Evolutionary conservation across 2,113 vertebrate species (phyloP).

Genomic region (Ahaetulla prasina): DNA sequence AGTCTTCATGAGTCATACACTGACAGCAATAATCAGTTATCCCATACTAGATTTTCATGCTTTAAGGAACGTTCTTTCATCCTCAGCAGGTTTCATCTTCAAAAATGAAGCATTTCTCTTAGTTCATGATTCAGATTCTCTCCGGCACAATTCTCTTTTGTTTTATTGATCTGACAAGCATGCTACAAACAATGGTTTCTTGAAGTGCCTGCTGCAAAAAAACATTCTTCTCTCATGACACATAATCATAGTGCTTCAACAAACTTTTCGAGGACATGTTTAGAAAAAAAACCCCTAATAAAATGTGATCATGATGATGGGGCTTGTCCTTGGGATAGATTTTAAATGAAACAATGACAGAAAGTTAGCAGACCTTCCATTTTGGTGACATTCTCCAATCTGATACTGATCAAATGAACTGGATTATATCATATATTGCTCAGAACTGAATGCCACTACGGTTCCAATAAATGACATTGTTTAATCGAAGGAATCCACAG

Average conservation of each 20-base stretch:
- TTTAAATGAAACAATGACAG: background rate
- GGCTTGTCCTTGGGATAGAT: background rate
- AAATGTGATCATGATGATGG: background rate
- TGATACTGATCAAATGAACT: background rate
- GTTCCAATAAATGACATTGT: background rate
- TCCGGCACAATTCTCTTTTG: background rate
- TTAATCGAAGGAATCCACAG: background rate
- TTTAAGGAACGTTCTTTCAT: background rate
- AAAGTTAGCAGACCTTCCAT: background rate
- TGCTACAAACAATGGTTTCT: background rate
- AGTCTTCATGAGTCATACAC: background rate
- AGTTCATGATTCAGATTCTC: background rate
- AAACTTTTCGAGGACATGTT: background rate
- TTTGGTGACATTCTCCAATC: background rate
- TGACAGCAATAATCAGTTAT: background rate
- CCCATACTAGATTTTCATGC: background rate
- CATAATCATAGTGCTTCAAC: background rate
- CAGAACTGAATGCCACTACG: background rate
- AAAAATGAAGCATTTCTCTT: background rate
- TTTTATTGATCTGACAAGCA: conserved; percentile 12
- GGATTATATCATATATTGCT: background rate
- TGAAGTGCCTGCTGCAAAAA: background rate
- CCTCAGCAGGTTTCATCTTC: background rate
- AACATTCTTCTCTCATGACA: conserved; percentile 3
- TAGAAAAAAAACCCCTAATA: background rate